These are phyloP conservation scores for Drosophila oshimai DNA, from an alignment of 1,140 invertebrate species.

Conservation along the genomic window DNA sequence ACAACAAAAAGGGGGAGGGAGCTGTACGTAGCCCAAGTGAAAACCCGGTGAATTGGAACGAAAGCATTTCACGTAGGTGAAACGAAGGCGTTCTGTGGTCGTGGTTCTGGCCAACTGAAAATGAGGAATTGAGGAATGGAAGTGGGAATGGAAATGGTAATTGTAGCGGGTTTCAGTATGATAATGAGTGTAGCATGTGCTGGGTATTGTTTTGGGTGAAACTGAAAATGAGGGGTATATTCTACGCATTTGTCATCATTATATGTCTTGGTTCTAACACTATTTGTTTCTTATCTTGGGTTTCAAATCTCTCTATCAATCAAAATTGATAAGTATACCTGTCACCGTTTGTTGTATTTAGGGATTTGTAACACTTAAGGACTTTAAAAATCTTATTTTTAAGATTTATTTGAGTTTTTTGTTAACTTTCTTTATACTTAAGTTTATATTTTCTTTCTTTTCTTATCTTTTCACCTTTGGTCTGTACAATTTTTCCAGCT, in stretches of 20 bases:
- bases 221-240: neutral
- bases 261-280: neutral
- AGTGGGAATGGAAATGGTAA: conserved; percentile 34
- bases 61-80: conserved; percentile 23
- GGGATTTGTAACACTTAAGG: neutral
- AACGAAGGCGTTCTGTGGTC: conserved; percentile 22
- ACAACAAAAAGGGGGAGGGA: neutral
- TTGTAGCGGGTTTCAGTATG: conserved; percentile 24
- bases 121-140: conserved; percentile 40
- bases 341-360: neutral
- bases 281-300: neutral
- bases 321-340: neutral
- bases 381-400: neutral
- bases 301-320: neutral
- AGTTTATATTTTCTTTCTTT: too few species aligned
- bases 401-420: neutral
- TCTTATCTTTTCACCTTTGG: too few species aligned
- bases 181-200: conserved; percentile 41
- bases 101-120: conserved; percentile 16
- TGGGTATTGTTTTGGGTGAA: conserved; percentile 1
- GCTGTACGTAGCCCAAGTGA: neutral
- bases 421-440: neutral
- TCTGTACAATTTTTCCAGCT: neutral
- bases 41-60: conserved; percentile 63
- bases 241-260: too few species aligned